These are phyloP conservation scores for Drosophila pectinifera DNA, from an alignment of 1,140 invertebrate species.

Conservation along the genomic window DNA sequence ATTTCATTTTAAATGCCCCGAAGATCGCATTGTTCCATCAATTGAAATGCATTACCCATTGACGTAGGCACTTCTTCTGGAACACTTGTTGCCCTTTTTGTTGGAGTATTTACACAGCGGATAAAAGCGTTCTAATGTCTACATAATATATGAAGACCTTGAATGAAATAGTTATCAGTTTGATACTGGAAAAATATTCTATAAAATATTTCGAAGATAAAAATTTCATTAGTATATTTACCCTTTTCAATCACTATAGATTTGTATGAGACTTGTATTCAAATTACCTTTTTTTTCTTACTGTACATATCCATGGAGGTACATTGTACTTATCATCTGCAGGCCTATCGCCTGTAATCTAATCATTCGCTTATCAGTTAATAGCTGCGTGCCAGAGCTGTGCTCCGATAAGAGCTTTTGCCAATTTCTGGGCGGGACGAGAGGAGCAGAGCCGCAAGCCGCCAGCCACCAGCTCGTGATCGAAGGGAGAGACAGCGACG, in stretches of 20 bases:
- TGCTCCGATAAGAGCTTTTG: slow-evolving; percentile 39
- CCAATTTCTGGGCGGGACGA: background rate
- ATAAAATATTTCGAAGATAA: too few relatives aligned
- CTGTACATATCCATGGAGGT: background rate
- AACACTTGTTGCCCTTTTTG: slow-evolving; percentile 28
- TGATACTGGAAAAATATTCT: too few relatives aligned
- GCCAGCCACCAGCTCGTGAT: slow-evolving; percentile 27
- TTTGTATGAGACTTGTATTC: too few relatives aligned
- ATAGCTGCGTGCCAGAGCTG: slow-evolving; percentile 37
- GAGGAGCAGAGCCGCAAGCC: background rate
- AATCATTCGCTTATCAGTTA: slow-evolving; percentile 46
- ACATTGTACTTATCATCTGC: slow-evolving; percentile 17
- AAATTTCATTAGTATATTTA: too few relatives aligned
- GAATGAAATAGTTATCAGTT: background rate
- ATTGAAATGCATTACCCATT: slow-evolving; percentile 49
- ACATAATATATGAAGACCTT: background rate
- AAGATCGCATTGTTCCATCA: slow-evolving; percentile 42
- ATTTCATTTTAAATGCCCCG: slow-evolving; percentile 14
- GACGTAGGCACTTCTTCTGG: slow-evolving; percentile 24
- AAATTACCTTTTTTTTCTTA: slow-evolving; percentile 1
- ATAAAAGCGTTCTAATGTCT: background rate
- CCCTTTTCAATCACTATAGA: background rate
- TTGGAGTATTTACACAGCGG: slow-evolving; percentile 13
- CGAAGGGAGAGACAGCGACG: slow-evolving; percentile 15
- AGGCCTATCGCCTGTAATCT: slow-evolving; percentile 33